Base-by-base conservation (phyloP, 2,113 vertebrate species). In the Dipodomys spectabilis region DNA sequence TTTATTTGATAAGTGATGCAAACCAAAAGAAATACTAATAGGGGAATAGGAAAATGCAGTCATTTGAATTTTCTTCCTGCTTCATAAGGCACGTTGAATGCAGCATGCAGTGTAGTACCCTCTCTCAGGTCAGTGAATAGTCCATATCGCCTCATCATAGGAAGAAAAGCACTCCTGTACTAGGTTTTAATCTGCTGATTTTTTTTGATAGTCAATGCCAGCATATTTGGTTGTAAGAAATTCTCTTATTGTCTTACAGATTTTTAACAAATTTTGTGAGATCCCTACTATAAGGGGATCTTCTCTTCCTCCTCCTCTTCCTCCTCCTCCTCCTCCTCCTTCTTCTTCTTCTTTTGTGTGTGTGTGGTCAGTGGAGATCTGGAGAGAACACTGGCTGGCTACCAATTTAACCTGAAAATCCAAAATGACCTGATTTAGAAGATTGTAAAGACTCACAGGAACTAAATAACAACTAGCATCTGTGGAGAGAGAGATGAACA, bases 1-100 rank as follows among this genome's bases (percentile, higher is more conserved):
- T 91, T 49, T 89, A 87, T 90, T 62, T 89, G 49, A 30, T 88
- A 92, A 95, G 68, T 65, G n/a, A 87, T 77, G 68, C 73, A 82
- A 45, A 35, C 45, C 25, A 65, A 92, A 92, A 74, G 80, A 90
- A 87, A 95, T 27, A 78, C 18, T 53, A 80, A 25, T 73, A 32
- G 39, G 32, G 7, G 1, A 91, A 65, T 4, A 84, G 32, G 68
- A 93, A 93, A 82, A 79, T 83, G 5, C 93, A 94, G 22, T 16
- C 22, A 13, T 96, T 74, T 68, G 78, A 83, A 84, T 4, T 20
- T 32, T 53, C 88, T 62, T 13, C 68, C 73, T 82, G 64, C 60
- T 30, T 95, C 83, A 81, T 5, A 45, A 64, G 88, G 75, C 81
- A 82, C 45, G 82, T 62, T 68, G 32, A 67, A 0, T 32, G 32